phyloP scores from a whole-genome alignment of 64 coral and sea anemone species.

The Porites australiensis region DNA sequence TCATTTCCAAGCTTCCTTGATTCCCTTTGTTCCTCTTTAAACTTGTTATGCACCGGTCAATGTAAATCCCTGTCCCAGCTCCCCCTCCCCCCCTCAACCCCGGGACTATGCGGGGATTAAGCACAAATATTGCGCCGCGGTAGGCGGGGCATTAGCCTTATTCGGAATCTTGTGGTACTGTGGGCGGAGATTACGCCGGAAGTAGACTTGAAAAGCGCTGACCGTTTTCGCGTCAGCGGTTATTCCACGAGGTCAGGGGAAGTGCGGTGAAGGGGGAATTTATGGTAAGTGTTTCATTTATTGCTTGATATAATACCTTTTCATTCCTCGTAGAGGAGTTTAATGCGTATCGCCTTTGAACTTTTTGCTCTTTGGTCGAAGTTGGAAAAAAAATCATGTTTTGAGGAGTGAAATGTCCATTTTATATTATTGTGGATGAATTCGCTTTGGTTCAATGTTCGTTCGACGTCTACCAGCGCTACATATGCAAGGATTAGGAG shows the following conservation, averaged over 20 bases:
- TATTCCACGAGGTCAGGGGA: background rate
- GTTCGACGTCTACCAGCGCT: background rate
- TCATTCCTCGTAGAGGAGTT: background rate
- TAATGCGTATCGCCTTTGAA: background rate
- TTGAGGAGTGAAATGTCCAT: slow-evolving; percentile 3
- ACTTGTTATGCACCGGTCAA: too few species aligned
- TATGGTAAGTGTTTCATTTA: background rate
- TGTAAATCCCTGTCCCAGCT: too few species aligned
- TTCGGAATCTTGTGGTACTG: background rate
- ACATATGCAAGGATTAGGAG: slow-evolving; percentile 5
- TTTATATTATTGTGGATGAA: background rate
- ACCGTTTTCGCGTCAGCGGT: background rate
- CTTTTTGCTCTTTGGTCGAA: background rate
- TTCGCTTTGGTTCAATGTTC: background rate
- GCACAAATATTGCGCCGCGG: background rate
- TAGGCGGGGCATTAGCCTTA: background rate
- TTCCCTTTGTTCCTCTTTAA: too few species aligned
- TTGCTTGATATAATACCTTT: slow-evolving; percentile 2
- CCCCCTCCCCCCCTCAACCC: background rate
- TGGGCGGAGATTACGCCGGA: background rate
- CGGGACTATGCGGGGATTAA: background rate
- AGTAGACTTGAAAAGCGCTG: background rate
- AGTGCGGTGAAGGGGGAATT: background rate
- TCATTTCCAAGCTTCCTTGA: too few species aligned
- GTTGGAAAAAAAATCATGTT: background rate